A percentile compares a stretch with the other conserved stretches of the same genome.
Evolutionary conservation across 2,797 vertebrate species (phyloP).

Genomic region (Megalops cyprinoides): DNA sequence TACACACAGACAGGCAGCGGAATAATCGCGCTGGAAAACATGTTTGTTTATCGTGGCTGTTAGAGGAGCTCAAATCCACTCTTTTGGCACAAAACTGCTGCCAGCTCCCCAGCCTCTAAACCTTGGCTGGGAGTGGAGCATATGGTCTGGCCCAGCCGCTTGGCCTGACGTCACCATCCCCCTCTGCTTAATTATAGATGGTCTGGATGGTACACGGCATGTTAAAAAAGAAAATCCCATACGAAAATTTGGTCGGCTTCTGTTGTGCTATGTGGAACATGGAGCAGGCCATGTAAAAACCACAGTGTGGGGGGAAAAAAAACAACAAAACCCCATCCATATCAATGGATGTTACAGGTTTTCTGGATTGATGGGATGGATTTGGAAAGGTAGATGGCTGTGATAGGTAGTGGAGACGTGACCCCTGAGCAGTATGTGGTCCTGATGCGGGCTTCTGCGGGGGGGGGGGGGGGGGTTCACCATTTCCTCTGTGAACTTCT

Average conservation of each 20-base stretch:
- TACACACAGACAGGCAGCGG: neutral
- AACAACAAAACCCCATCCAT: neutral
- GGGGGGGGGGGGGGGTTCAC: neutral
- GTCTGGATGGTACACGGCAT: conserved; percentile 52
- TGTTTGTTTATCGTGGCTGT: neutral
- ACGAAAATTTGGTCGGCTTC: conserved; percentile 18
- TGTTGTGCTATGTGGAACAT: neutral
- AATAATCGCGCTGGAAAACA: neutral
- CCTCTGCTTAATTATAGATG: conserved; percentile 65
- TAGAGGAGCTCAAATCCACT: neutral
- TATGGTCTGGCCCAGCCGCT: conserved; percentile 46
- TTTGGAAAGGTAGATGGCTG: neutral
- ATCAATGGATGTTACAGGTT: too few species aligned
- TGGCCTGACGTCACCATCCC: conserved; percentile 53
- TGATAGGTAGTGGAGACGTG: neutral
- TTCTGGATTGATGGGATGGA: neutral
- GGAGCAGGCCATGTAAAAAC: neutral
- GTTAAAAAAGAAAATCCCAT: conserved; percentile 54
- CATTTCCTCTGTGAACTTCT: neutral
- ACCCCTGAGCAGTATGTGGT: neutral
- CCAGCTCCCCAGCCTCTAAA: neutral
- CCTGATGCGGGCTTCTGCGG: neutral
- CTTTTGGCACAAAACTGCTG: too few species aligned
- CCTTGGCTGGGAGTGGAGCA: conserved; percentile 34
- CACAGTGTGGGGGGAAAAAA: neutral